Percentiles rank a stretch among this genome's conserved stretches.
Conservation (phyloP, 2,113 vertebrate species). For the Phalacrocorax brasilianus region DNA sequence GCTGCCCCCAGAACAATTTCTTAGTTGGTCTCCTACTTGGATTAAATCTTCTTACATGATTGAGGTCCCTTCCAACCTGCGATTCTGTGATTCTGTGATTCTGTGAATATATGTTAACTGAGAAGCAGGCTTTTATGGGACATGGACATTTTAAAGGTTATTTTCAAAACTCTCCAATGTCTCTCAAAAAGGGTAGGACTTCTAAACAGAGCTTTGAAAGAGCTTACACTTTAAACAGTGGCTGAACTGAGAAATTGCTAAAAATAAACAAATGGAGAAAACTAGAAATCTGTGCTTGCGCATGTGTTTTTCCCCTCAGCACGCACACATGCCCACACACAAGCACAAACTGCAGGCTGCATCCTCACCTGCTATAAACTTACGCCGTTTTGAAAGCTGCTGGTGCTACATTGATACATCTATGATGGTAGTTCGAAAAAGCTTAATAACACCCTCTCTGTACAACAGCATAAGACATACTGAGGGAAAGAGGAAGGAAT, state of each 20-base stretch:
- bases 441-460: background rate
- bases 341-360: background rate
- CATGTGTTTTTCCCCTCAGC: background rate
- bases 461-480: background rate
- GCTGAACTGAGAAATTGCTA: background rate
- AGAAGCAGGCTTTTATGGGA: background rate
- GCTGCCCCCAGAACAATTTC: background rate
- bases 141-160: background rate
- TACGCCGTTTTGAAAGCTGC: background rate
- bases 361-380: slow-evolving; percentile 3
- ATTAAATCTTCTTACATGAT: slow-evolving; percentile 31
- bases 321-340: background rate
- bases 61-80: background rate
- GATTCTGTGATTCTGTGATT: too few species aligned
- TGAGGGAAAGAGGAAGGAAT: background rate
- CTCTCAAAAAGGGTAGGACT: background rate
- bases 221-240: background rate
- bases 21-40: background rate
- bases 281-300: background rate
- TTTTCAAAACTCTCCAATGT: background rate
- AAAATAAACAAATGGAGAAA: background rate
- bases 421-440: background rate
- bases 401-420: background rate
- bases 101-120: background rate
- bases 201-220: background rate